Percentiles rank a stretch among this genome's conserved stretches.
Evolutionary conservation across 30 jellyfish, hydroid and myxozoan genomes (phyloP).

Genomic region (Clytia hemisphaerica): DNA sequence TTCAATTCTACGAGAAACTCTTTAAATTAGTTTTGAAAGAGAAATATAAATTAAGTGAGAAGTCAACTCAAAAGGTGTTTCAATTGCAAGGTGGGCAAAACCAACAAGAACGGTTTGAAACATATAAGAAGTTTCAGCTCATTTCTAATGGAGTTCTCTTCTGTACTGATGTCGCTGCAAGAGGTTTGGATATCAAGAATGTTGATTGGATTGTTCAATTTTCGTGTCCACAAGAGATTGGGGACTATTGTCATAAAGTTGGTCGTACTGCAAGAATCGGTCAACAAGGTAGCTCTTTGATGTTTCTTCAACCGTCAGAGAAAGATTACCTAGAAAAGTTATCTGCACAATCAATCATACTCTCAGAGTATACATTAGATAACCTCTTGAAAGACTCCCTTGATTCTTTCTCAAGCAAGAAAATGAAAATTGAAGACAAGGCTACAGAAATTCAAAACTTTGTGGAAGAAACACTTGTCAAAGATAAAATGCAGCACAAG

Average conservation of each 20-base stretch:
- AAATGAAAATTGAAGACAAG: conserved; percentile 51
- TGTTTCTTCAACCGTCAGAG: conserved; percentile 87
- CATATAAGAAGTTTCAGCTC: conserved; percentile 38
- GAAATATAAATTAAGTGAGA: not conserved
- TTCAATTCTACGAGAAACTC: conserved; percentile 35
- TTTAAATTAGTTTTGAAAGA: conserved; percentile 19
- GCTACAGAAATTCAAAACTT: conserved; percentile 58
- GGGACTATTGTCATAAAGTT: conserved; percentile 82
- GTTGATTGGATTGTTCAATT: conserved; percentile 90
- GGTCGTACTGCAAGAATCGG: conserved; percentile 99
- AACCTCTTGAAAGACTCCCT: too few relatives aligned
- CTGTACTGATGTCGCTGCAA: conserved; percentile 97
- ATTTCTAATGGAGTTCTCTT: conserved; percentile 53
- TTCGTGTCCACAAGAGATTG: conserved; percentile 66
- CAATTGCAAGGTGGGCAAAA: conserved; percentile 82
- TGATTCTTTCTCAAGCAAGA: not conserved
- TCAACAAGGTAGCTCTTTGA: conserved; percentile 60
- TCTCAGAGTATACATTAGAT: conserved; percentile 44
- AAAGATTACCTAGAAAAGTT: conserved; percentile 48
- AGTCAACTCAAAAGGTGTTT: conserved; percentile 29
- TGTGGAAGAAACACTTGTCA: conserved; percentile 38
- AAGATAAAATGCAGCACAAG: conserved; percentile 10
- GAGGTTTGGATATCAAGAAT: conserved; percentile 85
- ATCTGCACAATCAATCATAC: conserved; percentile 3
- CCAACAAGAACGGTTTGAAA: conserved; percentile 51